These are phyloP conservation scores for Argyresthia albistria DNA, from an alignment of 2,888 invertebrate genomes.

Conservation along the genomic window DNA sequence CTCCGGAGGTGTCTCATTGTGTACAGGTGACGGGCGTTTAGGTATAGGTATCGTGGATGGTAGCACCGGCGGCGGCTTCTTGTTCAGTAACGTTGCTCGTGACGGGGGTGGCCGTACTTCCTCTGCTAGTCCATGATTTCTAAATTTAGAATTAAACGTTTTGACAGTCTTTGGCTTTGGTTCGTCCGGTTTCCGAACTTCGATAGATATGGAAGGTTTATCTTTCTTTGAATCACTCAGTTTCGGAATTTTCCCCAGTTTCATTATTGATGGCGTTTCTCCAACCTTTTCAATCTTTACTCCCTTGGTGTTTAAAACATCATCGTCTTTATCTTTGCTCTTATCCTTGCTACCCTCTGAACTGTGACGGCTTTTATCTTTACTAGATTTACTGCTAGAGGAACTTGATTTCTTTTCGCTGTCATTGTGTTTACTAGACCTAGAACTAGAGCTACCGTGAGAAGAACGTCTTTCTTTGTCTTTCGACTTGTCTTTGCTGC, in stretches of 20 bases:
- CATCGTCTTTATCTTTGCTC: slow-evolving; percentile 23
- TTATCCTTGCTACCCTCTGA: slow-evolving; percentile 12
- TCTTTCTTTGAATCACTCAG: slow-evolving; percentile 74
- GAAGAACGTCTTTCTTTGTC: slow-evolving; percentile 32
- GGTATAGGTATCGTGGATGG: slow-evolving; percentile 54
- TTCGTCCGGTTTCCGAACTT: slow-evolving; percentile 80
- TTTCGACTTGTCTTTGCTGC: slow-evolving; percentile 30
- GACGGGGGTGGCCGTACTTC: slow-evolving; percentile 90
- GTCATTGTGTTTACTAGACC: slow-evolving; percentile 41
- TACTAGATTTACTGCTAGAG: slow-evolving; percentile 31
- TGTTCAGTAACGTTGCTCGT: slow-evolving; percentile 75
- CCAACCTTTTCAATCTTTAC: slow-evolving; percentile 73
- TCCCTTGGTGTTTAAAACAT: slow-evolving; percentile 33
- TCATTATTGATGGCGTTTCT: slow-evolving; percentile 78
- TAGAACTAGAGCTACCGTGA: slow-evolving; percentile 29
- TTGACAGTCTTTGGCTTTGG: slow-evolving; percentile 92
- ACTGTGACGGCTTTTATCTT: slow-evolving; percentile 15
- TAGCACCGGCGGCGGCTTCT: slow-evolving; percentile 63
- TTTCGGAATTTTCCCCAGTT: slow-evolving; percentile 85
- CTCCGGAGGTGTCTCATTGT: slow-evolving; percentile 75
- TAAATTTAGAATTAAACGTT: slow-evolving; percentile 91
- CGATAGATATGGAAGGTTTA: slow-evolving; percentile 86
- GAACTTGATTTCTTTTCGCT: slow-evolving; percentile 37
- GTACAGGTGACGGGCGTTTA: slow-evolving; percentile 63
- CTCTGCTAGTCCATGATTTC: slow-evolving; percentile 92